Evolutionary conservation across 2,113 vertebrate genomes (phyloP), one percentile per base, ranked within the genome.

Genomic region (Harpagus bidentatus): DNA sequence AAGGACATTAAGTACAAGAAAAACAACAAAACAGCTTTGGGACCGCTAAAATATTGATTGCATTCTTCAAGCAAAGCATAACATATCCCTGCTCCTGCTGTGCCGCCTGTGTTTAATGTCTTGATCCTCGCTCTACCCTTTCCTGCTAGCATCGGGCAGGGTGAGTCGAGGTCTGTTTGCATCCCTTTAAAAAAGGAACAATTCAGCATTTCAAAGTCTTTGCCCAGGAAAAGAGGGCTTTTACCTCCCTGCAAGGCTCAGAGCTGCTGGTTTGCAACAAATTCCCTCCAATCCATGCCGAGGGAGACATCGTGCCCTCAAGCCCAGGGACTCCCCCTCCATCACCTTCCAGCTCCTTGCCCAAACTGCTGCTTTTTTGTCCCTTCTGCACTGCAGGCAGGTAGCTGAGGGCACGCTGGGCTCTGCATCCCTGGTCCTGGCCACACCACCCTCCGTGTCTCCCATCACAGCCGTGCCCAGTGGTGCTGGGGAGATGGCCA

Each of bases 391-490:
- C 5, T 19, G 6, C 58, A 38, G 66, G 32, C 76, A 61, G 62
- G 62, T 23, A 31, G 50, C 70, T 31, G 76, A 31, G 59, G 83
- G 31, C 67, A 83, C 15, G 0, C 34, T 0, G 7, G 31, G 20
- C 52, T n/a, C 34, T n/a, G 34, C 58, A 32, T 15, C 32, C 63
- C 53, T 22, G 23, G 53, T n/a, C 32, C 38, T 5, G 1, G 29
- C 32, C 10, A 2, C 4, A 0, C 42, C 40, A 78, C 16, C 16
- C 16, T 15, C 62, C 0, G 0, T 7, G 23, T 29, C 13, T 63
- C 9, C 21, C 58, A 38, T 13, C 23, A 6, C 18, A 38, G 58
- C 25, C 1, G 0, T 36, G 15, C 2, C 0, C 43, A 19, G 58
- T 25, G 29, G 29, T 36, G 52, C 52, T 50, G 65, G n/a, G 43